Percentiles rank a stretch among this genome's conserved stretches.
Conservation (phyloP, 1,140 invertebrate species). For the Cepaea nemoralis region DNA sequence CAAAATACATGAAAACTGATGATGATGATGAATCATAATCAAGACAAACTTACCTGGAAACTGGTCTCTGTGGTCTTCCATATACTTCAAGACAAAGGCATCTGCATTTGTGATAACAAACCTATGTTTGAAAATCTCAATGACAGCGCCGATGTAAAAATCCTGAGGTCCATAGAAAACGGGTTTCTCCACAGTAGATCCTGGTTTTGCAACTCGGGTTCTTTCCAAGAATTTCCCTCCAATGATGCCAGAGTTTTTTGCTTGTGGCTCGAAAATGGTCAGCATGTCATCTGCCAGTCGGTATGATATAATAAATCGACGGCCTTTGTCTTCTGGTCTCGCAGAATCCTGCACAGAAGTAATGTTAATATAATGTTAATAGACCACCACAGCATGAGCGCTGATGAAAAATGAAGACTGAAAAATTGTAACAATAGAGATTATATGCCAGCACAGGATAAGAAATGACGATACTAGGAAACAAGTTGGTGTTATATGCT, state of each 20-base stretch:
- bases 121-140: constrained; percentile 70
- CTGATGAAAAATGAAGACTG: too few species aligned
- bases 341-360: constrained; percentile 63
- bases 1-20: too few species aligned
- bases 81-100: constrained; percentile 71
- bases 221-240: constrained; percentile 71
- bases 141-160: constrained; percentile 70
- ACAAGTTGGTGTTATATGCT: too few species aligned
- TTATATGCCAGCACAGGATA: too few species aligned
- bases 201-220: constrained; percentile 70
- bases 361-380: too few species aligned
- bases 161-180: constrained; percentile 71
- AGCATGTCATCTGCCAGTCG: constrained; percentile 72
- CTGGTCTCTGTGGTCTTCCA: constrained; percentile 68
- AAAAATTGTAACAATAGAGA: too few species aligned
- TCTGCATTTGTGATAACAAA: constrained; percentile 72
- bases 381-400: too few species aligned
- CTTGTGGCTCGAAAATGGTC: constrained; percentile 71
- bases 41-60: constrained; percentile 70
- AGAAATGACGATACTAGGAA: too few species aligned
- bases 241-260: constrained; percentile 71
- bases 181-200: constrained; percentile 64
- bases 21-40: too few species aligned
- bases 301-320: constrained; percentile 72
- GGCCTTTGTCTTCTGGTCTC: constrained; percentile 67